Base-by-base conservation (phyloP, 2,888 invertebrate species). In the Synergus umbraculus region DNA sequence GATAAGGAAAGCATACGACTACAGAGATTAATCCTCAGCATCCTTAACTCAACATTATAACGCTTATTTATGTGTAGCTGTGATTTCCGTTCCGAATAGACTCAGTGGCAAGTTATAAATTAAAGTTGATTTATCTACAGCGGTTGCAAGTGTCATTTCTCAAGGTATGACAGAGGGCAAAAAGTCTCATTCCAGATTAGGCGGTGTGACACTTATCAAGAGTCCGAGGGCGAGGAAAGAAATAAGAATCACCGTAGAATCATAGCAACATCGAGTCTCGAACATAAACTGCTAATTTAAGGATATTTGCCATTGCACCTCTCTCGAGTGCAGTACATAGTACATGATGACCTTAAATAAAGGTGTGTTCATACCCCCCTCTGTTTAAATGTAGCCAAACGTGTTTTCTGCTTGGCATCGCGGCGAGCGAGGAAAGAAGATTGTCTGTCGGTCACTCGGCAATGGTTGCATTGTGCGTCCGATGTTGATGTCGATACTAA, bases 371-470 rank as follows among this genome's bases (percentile, higher is more conserved):
- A 49, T 49, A 49, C 46, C 49, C 29, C 49, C 49, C 29, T n/a
- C 49, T 37, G 69, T 46, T 49, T 49, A 69, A 49, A 69, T 69
- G 69, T 69, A 49, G 49, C 69, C 49, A 69, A 69, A 69, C 69
- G 22, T 69, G 69, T 69, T 69, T 69, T 69, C 69, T 69, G 15
- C 18, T 44, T 22, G 43, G 67, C 67, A 67, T 46, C 44, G n/a
- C 41, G 15, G 67, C 22, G 18, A 66, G 43, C 43, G 18, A 44
- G 12, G 43, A 22, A 46, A 46, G 67, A 69, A 69, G 69, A 69
- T 69, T 69, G 69, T 46, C 69, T 15, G 69, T 69, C 69, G 69
- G 69, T 69, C 67, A 69, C 67, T 69, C 22, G 29, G 67, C 46
- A 69, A 46, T 69, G 22, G 46, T 46, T 69, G 67, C 69, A 69